Conservation (phyloP, 2,888 invertebrate species). For the Pterobdella sp. region DNA sequence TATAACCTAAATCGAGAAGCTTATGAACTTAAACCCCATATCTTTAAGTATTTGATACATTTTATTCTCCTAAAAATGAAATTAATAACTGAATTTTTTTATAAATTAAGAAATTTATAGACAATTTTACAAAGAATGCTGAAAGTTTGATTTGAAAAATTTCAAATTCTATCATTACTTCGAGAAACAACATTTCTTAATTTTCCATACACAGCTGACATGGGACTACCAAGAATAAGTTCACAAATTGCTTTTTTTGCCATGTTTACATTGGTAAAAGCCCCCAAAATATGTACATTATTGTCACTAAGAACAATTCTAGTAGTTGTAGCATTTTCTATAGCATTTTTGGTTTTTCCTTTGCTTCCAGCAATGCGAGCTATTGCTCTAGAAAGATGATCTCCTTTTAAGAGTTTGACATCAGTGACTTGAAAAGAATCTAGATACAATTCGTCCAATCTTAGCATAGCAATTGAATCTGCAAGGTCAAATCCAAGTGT, state of each 20-base stretch:
- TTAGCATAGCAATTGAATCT: conserved; percentile 83
- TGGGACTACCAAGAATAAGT: conserved; percentile 68
- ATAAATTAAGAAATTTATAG: too few relatives aligned
- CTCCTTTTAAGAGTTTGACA: conserved; percentile 59
- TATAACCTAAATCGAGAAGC: too few relatives aligned
- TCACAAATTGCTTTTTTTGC: conserved; percentile 91
- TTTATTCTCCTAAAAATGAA: too few relatives aligned
- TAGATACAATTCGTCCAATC: conserved; percentile 90
- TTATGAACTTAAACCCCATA: too few relatives aligned
- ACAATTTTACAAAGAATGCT: too few relatives aligned
- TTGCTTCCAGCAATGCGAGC: conserved; percentile 96
- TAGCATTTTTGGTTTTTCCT: conserved; percentile 91
- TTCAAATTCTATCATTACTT: conserved; percentile 7
- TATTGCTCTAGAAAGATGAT: conserved; percentile 87
- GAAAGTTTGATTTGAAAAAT: too few relatives aligned
- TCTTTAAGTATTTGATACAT: too few relatives aligned
- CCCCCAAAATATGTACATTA: conserved; percentile 92
- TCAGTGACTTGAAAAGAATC: conserved; percentile 95
- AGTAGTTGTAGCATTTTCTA: conserved; percentile 97
- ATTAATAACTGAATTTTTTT: too few relatives aligned
- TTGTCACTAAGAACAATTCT: conserved; percentile 90
- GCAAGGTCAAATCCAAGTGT: conserved; percentile 91
- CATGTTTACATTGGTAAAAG: conserved; percentile 88
- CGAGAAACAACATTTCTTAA: conserved; percentile 14
- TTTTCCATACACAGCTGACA: conserved; percentile 19